phyloP scores from a whole-genome alignment of 2,113 vertebrate genomes.

The Sylvietta virens region DNA sequence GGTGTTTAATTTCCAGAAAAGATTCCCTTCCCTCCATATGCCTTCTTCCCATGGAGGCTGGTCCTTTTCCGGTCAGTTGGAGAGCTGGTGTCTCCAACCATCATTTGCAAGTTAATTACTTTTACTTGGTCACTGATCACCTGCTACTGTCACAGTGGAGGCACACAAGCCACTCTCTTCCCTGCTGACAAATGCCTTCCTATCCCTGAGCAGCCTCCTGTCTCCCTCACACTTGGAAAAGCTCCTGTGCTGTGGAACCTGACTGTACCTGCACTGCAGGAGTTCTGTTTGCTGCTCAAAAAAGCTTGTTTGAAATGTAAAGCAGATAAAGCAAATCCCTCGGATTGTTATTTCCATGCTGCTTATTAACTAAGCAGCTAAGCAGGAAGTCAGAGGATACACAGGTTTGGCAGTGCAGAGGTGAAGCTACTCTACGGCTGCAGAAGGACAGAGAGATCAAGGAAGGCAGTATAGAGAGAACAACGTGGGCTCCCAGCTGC shows the following conservation, averaged over 20 bases:
- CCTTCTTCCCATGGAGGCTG: neutral
- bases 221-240: neutral
- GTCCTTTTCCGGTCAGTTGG: neutral
- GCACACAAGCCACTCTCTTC: neutral
- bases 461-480: neutral
- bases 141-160: neutral
- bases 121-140: neutral
- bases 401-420: neutral
- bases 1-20: neutral
- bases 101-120: constrained; percentile 6
- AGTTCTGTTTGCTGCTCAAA: constrained; percentile 11
- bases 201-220: neutral
- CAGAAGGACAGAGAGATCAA: neutral
- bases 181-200: neutral
- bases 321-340: neutral
- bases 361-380: neutral
- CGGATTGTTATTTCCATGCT: neutral
- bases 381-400: neutral
- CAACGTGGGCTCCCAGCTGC: neutral
- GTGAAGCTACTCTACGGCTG: neutral
- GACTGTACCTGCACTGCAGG: neutral
- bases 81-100: neutral
- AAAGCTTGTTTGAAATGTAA: constrained; percentile 34
- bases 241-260: neutral
- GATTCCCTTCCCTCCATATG: neutral